phyloP scores from a whole-genome alignment of 1,140 invertebrate genomes.

The Cotesia typhae region DNA sequence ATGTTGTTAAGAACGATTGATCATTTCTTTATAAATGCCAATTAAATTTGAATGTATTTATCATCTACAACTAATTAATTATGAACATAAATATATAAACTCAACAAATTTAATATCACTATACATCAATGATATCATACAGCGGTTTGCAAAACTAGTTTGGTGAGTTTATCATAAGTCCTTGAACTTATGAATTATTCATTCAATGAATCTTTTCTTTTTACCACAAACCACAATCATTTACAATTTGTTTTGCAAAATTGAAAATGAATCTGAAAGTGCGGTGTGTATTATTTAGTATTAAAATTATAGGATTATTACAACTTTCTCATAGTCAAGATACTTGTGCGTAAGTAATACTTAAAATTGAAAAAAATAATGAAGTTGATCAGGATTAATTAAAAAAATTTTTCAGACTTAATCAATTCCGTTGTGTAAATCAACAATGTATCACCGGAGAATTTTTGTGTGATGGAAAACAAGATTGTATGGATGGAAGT shows the following conservation, averaged over 20 bases:
- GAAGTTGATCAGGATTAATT: slow-evolving; percentile 8
- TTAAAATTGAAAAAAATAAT: background rate
- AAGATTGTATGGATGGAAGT: slow-evolving; percentile 67
- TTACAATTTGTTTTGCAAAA: background rate
- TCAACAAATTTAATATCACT: background rate
- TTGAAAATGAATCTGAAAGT: background rate
- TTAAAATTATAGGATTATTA: background rate
- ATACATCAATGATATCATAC: background rate
- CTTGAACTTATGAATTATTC: slow-evolving; percentile 17
- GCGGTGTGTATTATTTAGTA: no score
- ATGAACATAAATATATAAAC: no score
- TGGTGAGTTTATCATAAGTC: slow-evolving; percentile 10
- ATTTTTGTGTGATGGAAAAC: slow-evolving; percentile 66
- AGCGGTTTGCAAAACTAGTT: slow-evolving; percentile 25
- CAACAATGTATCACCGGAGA: slow-evolving; percentile 56
- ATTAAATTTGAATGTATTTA: no score
- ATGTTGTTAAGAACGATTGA: no score
- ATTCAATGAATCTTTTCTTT: background rate
- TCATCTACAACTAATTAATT: no score
- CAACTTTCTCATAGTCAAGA: background rate
- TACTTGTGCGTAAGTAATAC: background rate
- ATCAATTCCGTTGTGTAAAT: slow-evolving; percentile 52
- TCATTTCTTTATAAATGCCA: no score
- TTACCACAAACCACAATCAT: background rate
- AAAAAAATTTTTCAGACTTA: slow-evolving; percentile 32